Evolutionary conservation across 2,113 vertebrate species (phyloP), one percentile per base, ranked within the genome.

Genomic region (Mormyrus iriodes): DNA sequence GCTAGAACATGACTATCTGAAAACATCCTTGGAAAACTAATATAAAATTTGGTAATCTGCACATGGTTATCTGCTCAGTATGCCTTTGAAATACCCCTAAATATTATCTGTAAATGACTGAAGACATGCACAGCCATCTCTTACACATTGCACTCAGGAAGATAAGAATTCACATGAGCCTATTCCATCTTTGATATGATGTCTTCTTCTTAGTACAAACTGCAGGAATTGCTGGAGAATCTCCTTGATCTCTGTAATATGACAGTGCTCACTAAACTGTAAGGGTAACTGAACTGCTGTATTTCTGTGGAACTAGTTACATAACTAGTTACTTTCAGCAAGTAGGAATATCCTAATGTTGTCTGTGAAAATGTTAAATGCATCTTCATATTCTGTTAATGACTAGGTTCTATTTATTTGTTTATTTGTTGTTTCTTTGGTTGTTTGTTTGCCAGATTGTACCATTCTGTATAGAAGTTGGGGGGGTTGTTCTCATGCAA

Each of bases 141-240:
- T 52, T 91, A 89, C 90, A 90, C 87, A 46, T 51, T 89, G 91
- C 44, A 79, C 90, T 90, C 48, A n/a, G 61, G 85, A 58, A 86
- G 94, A 95, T 94, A 95, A 94, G 91, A 86, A 85, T 79, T 87
- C 90, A 89, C 92, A 92, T 90, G 91, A 89, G 93, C 89, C 90
- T 89, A 73, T 88, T 88, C 55, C 93, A 93, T 94, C 93, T 93
- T 76, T 39, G 69, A 39, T 39, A 88, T 76, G 90, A 87, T 90
- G 88, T 91, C 52, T 91, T 93, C 88, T 90, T 89, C 92, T 95
- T 92, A 92, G 88, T 91, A 88, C 92, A 92, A 91, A 94, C 94
- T 90, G 88, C 88, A 90, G 91, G 91, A 93, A 89, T 39, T 83
- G 52, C 89, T 21, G 88, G 82, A 89, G 88, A 90, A 86, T 95